Evolutionary conservation across 2,888 invertebrate genomes (phyloP), one percentile per base, ranked within the genome.

Genomic region (Beris chalybata): DNA sequence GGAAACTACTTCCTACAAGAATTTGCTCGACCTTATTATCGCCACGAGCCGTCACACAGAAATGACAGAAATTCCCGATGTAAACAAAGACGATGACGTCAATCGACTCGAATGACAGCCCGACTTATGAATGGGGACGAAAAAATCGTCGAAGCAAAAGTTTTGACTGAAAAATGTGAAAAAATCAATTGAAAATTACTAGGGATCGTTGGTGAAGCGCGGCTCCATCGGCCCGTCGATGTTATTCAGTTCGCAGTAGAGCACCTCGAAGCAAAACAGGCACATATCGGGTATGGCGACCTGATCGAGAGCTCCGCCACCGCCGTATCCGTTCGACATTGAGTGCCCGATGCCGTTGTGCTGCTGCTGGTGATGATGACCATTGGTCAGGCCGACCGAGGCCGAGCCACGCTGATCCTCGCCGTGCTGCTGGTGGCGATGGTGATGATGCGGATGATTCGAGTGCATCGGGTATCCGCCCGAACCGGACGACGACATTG

Each of bases 231-330:
- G 97, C 74, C 93, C 91, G 74, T 96, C 95, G 80, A 93, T 86
- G 80, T 91, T 93, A 83, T 96, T 91, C 76, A 99, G 86, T 83
- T 97, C 94, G 82, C 91, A 89, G 83, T 96, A 92, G 73, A 99
- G 89, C 75, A 97, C 96, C 84, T 99, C 98, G 85, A 98, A 99
- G 87, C 99, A 99, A 85, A 93, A 98, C 85, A 92, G 94, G 81
- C 96, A 96, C 98, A 99, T 99, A 82, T 97, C 97, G 71, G 92
- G 91, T 80, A 90, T 88, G 74, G 93, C 94, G 73, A 95, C 90
- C 78, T 73, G 77, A 9, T 77, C 76, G 61, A 76, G 50, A 15
- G 50, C 61, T 31, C 61, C 61, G 22, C 22, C 22, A 22, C 22
- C 22, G 22, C 22, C 22, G 31, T 48, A 68, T 6, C 71, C 70